Base-by-base conservation (phyloP, 2,113 vertebrate genomes). In the Gopherus flavomarginatus region DNA sequence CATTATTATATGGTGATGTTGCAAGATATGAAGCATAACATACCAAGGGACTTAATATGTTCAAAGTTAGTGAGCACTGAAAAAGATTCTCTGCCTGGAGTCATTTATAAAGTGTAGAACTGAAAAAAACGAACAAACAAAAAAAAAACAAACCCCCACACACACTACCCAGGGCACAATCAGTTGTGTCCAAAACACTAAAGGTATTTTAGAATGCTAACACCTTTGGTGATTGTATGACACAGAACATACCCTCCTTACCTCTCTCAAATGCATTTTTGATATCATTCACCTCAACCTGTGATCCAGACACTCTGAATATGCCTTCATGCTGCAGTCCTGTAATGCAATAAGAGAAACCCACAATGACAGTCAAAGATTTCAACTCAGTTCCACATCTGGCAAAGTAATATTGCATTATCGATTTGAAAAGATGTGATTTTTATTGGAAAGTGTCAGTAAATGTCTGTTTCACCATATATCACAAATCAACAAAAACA, bases 241-340 rank as follows among this genome's bases (percentile, higher is more conserved):
- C 19, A 1, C 1, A 50, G 29, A 14, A 10, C 0, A 31, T 81
- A 86, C 62, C 38, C 17, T 31, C 72, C 98, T 98, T 90, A 99
- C 99, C 99, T 98, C 99, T 99, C 97, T 99, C 99, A 98, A 99
- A 99, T 3, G 99, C 99, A 38, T 99, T 99, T 98, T 99, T 99
- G 87, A 99, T 99, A 98, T 99, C 99, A 62, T 99, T 99, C 95
- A 99, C 99, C 95, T 99, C 99, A 85, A 99, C 99, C 90, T 99
- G 99, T 8, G 99, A 99, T 65, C 99, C 99, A 11, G 99, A 99
- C 89, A 99, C 99, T 90, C 99, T 97, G 98, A 99, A 99, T 96
- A 99, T 99, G 21, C 99, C 99, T 92, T 99, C 99, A 42, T 99
- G 99, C 96, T 99, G 99, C 89, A 99, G 96, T 93, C 99, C 99